These are phyloP conservation scores for Arizona elegans DNA, from an alignment of 2,113 vertebrate genomes.

Conservation along the genomic window DNA sequence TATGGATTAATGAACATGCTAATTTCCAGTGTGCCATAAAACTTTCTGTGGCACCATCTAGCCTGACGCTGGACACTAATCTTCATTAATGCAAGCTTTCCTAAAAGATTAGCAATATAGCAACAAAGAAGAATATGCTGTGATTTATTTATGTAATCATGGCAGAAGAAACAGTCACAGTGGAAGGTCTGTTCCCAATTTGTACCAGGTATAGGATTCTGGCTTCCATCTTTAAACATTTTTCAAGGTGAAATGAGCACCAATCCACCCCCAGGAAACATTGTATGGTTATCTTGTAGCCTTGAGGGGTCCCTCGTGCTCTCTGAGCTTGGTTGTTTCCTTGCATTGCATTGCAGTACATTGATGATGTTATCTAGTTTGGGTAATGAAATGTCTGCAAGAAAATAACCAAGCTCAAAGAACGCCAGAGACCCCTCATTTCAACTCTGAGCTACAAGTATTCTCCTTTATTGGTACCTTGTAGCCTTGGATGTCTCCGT, in stretches of 20 bases:
- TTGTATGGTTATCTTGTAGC: conserved; percentile 82
- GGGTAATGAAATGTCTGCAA: background rate
- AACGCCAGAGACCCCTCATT: background rate
- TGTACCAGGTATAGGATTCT: background rate
- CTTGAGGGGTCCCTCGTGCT: conserved; percentile 63
- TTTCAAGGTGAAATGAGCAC: background rate
- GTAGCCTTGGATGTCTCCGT: conserved; percentile 96
- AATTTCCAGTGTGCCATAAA: background rate
- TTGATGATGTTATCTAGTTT: background rate
- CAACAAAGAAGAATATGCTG: background rate
- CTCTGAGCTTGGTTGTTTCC: background rate
- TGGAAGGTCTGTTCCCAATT: background rate
- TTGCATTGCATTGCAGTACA: background rate
- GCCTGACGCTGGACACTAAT: background rate
- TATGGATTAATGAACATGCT: background rate
- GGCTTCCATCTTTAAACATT: background rate
- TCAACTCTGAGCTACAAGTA: background rate
- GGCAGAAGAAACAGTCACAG: background rate
- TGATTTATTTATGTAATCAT: background rate
- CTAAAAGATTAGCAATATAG: background rate
- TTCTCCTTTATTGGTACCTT: conserved; percentile 72
- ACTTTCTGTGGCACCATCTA: background rate
- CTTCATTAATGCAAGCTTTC: background rate
- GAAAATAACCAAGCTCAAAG: background rate
- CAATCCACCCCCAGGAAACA: background rate